Conservation (phyloP, 2,113 vertebrate species). For the Cairina moschata region DNA sequence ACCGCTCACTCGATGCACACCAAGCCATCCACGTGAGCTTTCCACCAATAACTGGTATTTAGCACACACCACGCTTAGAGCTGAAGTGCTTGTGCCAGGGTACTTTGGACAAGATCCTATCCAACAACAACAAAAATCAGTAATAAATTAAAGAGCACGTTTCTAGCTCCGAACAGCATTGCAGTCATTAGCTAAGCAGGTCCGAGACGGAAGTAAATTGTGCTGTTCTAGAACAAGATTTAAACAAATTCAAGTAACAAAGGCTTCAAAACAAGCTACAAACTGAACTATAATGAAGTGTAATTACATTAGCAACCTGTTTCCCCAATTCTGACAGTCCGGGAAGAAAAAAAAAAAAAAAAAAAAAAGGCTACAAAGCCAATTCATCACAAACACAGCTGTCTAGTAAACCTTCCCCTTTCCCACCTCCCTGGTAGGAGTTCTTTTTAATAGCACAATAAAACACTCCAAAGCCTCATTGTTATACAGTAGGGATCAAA, state of each 20-base stretch:
- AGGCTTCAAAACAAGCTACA: neutral
- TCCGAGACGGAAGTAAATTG: neutral
- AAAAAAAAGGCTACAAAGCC: slow-evolving; percentile 4
- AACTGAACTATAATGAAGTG: neutral
- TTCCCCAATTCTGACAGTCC: slow-evolving; percentile 6
- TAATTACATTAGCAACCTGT: slow-evolving; percentile 36
- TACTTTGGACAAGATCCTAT: neutral
- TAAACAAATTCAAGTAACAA: neutral
- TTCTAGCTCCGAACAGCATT: neutral
- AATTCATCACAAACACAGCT: slow-evolving; percentile 61
- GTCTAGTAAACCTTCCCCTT: slow-evolving; percentile 58
- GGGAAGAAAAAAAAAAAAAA: neutral
- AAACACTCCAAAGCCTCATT: slow-evolving; percentile 61
- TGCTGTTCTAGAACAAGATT: neutral
- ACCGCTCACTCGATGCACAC: neutral
- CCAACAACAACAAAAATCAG: neutral
- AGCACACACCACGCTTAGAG: neutral
- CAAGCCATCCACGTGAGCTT: neutral
- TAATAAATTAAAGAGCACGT: neutral
- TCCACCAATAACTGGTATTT: neutral
- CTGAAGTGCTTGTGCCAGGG: neutral
- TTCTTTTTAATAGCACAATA: slow-evolving; percentile 67
- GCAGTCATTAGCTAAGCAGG: neutral
- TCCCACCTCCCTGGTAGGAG: slow-evolving; percentile 27
- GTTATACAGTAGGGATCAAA: slow-evolving; percentile 41